Evolutionary conservation across 2,113 vertebrate genomes (phyloP).

Genomic region (Datnioides undecimradiatus): DNA sequence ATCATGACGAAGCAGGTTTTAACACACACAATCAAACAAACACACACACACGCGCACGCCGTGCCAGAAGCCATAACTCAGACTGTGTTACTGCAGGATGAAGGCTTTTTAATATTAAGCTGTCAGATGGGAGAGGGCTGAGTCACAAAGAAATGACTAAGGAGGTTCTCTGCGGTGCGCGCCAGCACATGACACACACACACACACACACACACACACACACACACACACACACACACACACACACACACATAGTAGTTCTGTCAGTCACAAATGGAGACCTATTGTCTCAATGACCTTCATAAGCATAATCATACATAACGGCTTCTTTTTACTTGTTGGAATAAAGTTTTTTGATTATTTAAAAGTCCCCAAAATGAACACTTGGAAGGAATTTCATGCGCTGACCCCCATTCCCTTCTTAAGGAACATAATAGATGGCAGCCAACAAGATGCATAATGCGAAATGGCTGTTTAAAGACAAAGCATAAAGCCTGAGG

Average conservation of each 20-base stretch:
- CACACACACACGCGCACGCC: slow-evolving; percentile 36
- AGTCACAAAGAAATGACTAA: slow-evolving; percentile 68
- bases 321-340: slow-evolving; percentile 30
- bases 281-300: slow-evolving; percentile 56
- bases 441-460: slow-evolving; percentile 1
- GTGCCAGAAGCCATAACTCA: slow-evolving; percentile 58
- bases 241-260: neutral
- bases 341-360: slow-evolving; percentile 33
- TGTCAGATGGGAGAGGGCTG: slow-evolving; percentile 57
- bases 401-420: slow-evolving; percentile 27
- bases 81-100: slow-evolving; percentile 54
- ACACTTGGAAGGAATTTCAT: slow-evolving; percentile 20
- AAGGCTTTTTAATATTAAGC: slow-evolving; percentile 74
- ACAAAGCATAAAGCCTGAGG: slow-evolving; percentile 12
- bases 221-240: neutral
- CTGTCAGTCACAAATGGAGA: slow-evolving; percentile 48
- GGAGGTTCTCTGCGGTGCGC: slow-evolving; percentile 43
- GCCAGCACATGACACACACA: slow-evolving; percentile 18
- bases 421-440: slow-evolving; percentile 39
- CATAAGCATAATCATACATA: slow-evolving; percentile 13
- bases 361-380: slow-evolving; percentile 37
- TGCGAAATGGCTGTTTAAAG: slow-evolving; percentile 19
- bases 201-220: neutral
- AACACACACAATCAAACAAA: slow-evolving; percentile 39
- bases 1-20: slow-evolving; percentile 71